Conservation (phyloP, 2,113 vertebrate genomes). For the Craseonycteris thonglongyai region DNA sequence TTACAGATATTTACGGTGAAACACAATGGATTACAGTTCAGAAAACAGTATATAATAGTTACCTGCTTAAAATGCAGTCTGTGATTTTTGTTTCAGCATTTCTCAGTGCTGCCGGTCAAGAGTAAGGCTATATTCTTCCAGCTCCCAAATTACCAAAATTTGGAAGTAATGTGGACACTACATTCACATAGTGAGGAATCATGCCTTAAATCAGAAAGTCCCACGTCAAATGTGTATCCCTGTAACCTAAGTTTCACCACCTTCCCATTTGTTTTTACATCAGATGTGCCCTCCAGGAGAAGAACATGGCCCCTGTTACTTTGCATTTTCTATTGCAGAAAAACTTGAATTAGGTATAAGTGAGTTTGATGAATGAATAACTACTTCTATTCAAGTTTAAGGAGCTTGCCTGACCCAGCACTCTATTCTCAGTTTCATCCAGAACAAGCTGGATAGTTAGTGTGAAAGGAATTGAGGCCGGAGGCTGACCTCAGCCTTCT, state of each 20-base stretch:
- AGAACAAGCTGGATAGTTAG: constrained; percentile 78
- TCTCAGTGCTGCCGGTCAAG: background rate
- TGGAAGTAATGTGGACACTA: constrained; percentile 39
- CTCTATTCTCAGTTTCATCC: constrained; percentile 78
- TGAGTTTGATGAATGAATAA: constrained; percentile 85
- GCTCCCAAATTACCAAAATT: constrained; percentile 15
- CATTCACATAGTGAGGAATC: constrained; percentile 58
- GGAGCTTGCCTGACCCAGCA: constrained; percentile 78
- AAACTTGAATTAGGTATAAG: constrained; percentile 83
- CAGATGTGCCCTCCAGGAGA: background rate
- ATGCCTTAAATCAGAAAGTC: constrained; percentile 30
- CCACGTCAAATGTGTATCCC: constrained; percentile 32
- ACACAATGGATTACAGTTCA: background rate
- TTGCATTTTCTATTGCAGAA: constrained; percentile 73
- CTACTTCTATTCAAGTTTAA: constrained; percentile 83
- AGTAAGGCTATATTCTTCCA: constrained; percentile 16
- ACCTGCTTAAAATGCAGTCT: background rate
- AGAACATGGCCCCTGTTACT: background rate
- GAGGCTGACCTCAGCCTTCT: constrained; percentile 69
- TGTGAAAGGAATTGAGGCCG: constrained; percentile 72
- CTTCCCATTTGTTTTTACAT: constrained; percentile 46
- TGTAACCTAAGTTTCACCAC: constrained; percentile 27
- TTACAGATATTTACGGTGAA: background rate
- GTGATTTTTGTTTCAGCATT: background rate
- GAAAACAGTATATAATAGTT: background rate